phyloP scores from a whole-genome alignment of 1,140 invertebrate species.

The Caligus rogercresseyi region DNA sequence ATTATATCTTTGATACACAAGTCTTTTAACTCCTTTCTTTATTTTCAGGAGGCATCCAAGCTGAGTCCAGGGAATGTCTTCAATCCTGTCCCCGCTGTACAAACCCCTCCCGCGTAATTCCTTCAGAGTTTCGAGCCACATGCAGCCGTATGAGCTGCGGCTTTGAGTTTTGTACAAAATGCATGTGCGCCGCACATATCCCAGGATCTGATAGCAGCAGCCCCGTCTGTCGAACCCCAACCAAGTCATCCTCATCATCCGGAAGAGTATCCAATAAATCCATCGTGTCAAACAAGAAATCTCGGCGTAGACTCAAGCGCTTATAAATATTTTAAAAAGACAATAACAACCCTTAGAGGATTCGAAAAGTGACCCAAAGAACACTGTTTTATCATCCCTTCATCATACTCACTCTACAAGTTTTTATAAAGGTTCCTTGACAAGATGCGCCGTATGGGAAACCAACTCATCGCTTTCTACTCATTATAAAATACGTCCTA shows the following conservation, averaged over 20 bases:
- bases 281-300: not conserved
- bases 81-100: slow-evolving; percentile 12
- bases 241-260: not conserved
- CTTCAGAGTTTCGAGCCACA: not conserved
- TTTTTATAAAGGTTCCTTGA: no score
- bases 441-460: no score
- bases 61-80: slow-evolving; percentile 2
- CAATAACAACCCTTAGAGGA: not conserved
- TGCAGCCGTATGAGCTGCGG: not conserved
- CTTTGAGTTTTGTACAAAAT: slow-evolving; percentile 12
- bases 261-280: not conserved
- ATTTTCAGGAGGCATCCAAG: slow-evolving; percentile 4
- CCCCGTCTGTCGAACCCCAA: not conserved
- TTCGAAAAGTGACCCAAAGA: not conserved
- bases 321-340: not conserved
- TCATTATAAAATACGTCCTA: no score
- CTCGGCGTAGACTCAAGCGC: not conserved
- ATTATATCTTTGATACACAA: no score
- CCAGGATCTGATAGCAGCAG: not conserved
- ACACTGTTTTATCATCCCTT: not conserved
- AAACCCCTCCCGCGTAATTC: slow-evolving; percentile 2
- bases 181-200: slow-evolving; percentile 7
- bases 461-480: no score
- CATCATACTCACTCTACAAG: not conserved
- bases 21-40: not conserved